A percentile compares a stretch with the other conserved stretches of the same genome.
These are phyloP conservation scores for Paguma larvata DNA, from an alignment of 2,797 vertebrate species.

Conservation along the genomic window DNA sequence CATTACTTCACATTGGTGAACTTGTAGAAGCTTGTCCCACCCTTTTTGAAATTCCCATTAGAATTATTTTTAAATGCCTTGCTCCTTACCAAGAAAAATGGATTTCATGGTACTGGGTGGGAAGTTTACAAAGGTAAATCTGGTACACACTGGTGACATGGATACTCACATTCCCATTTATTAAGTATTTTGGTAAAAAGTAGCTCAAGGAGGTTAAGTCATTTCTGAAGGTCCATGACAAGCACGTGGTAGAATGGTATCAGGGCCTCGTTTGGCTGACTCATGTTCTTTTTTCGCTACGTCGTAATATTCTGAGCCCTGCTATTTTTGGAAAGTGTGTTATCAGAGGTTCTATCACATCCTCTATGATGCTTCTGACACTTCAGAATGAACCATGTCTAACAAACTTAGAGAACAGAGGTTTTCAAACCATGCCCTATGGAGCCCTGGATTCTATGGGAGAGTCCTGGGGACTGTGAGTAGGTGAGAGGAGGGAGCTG, in stretches of 20 bases:
- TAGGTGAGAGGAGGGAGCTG: neutral
- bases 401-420: neutral
- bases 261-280: neutral
- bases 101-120: neutral
- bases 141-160: neutral
- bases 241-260: neutral
- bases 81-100: neutral
- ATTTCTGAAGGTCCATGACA: neutral
- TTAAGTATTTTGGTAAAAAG: constrained; percentile 8
- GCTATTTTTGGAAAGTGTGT: neutral
- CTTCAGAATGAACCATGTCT: neutral
- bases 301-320: neutral
- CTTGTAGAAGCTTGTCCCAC: neutral
- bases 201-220: neutral
- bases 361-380: neutral
- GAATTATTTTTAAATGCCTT: constrained; percentile 11
- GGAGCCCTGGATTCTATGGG: neutral
- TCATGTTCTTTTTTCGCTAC: neutral
- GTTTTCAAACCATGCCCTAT: neutral
- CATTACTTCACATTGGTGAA: neutral
- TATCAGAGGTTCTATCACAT: neutral
- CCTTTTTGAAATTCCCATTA: neutral
- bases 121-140: neutral
- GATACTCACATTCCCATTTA: neutral
- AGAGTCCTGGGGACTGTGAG: neutral